Conservation (phyloP, 2,113 vertebrate genomes). For the Falco punctatus region DNA sequence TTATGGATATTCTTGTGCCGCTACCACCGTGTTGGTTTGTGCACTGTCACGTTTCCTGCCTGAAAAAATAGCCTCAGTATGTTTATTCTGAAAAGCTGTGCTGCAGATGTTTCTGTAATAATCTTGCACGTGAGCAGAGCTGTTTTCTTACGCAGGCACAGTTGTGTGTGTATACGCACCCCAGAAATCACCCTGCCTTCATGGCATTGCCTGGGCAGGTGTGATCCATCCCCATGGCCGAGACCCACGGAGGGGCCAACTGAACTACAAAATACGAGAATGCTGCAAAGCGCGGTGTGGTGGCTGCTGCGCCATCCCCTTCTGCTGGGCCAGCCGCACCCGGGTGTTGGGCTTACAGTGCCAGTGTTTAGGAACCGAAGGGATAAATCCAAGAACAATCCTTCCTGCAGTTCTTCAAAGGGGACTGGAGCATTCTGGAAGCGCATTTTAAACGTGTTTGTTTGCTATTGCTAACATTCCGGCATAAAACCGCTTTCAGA, state of each 20-base stretch:
- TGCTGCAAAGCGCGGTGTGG: not conserved
- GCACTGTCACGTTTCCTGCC: not conserved
- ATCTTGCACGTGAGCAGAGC: not conserved
- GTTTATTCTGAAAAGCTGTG: not conserved
- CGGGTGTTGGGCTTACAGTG: not conserved
- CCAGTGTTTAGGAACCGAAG: fast-evolving
- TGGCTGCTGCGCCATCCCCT: not conserved
- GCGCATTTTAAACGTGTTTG: fast-evolving
- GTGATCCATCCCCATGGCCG: fast-evolving
- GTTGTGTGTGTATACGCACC: not conserved
- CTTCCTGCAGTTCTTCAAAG: not conserved
- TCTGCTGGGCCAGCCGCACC: not conserved
- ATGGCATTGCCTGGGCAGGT: no score
- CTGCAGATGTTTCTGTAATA: not conserved
- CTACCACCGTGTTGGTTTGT: not conserved
- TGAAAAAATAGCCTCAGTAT: not conserved
- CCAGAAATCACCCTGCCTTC: not conserved
- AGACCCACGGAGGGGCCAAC: not conserved
- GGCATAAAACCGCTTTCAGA: not conserved
- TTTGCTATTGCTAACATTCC: not conserved
- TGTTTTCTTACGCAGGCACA: not conserved
- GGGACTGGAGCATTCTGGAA: not conserved
- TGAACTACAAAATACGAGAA: not conserved
- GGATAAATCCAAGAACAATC: fast-evolving
- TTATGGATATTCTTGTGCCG: not conserved